Conservation (phyloP, 2,113 vertebrate genomes). For the Gadus macrocephalus region DNA sequence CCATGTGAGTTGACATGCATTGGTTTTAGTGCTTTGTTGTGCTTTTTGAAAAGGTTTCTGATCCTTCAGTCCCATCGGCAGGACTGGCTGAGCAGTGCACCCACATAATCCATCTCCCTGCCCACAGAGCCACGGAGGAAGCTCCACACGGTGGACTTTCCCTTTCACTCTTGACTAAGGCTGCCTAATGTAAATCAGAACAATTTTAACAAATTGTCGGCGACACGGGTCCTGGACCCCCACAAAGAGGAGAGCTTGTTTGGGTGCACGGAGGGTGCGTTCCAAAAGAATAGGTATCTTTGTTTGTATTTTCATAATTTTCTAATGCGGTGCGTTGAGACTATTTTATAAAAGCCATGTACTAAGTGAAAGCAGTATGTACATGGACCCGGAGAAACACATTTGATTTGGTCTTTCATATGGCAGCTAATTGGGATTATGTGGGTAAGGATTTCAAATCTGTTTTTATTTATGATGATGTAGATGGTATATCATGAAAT, state of each 20-base stretch:
- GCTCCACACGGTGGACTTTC: background rate
- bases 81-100: conserved; percentile 56
- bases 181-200: conserved; percentile 33
- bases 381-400: conserved; percentile 17
- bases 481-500: conserved; percentile 66
- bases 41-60: conserved; percentile 40
- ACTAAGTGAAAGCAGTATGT: conserved; percentile 23
- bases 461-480: conserved; percentile 66
- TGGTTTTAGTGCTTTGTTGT: conserved; percentile 24
- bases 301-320: conserved; percentile 68
- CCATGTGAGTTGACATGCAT: conserved; percentile 45
- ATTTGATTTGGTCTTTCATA: conserved; percentile 35
- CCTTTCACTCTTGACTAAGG: background rate
- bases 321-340: conserved; percentile 51
- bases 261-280: background rate
- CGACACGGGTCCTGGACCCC: background rate
- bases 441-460: conserved; percentile 66
- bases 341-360: conserved; percentile 54
- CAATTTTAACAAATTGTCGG: conserved; percentile 22
- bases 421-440: conserved; percentile 62
- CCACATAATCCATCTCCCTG: conserved; percentile 58
- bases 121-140: conserved; percentile 11
- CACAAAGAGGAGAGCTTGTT: background rate
- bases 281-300: conserved; percentile 20
- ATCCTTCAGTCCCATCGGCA: conserved; percentile 55